Conservation (phyloP, 2,113 vertebrate genomes). For the Felis catus region DNA sequence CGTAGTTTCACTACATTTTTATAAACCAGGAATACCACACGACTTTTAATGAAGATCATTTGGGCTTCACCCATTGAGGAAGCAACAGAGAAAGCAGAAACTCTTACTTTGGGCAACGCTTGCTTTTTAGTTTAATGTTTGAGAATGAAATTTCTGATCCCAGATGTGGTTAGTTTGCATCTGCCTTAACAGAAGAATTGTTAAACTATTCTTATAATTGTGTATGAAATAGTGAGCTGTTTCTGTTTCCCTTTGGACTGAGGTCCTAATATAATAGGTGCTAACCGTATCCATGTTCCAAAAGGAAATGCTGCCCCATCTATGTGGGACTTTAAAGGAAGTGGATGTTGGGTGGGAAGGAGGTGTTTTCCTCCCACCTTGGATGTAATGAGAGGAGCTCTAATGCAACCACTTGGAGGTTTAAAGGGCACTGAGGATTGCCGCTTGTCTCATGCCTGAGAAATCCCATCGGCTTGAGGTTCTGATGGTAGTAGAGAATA, state of each 20-base stretch:
- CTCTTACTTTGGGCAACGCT: background rate
- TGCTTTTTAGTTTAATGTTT: background rate
- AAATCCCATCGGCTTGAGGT: background rate
- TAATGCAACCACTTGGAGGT: background rate
- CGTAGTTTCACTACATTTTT: background rate
- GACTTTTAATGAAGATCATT: slow-evolving; percentile 38
- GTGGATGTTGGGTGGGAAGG: background rate
- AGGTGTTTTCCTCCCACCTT: background rate
- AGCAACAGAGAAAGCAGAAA: background rate
- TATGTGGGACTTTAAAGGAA: background rate
- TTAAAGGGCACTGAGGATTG: background rate
- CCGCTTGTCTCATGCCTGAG: background rate
- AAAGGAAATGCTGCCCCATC: background rate
- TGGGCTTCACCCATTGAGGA: background rate
- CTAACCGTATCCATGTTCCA: background rate
- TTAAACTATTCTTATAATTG: background rate
- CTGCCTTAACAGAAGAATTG: background rate
- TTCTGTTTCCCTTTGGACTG: background rate
- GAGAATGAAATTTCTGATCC: background rate
- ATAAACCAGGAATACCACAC: background rate
- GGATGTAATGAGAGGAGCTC: background rate
- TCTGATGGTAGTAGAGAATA: too few relatives aligned
- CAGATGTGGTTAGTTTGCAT: background rate
- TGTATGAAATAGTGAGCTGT: background rate
- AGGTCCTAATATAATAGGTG: background rate